Evolutionary conservation across 2,113 vertebrate species (phyloP).

Genomic region (Nicator chloris): DNA sequence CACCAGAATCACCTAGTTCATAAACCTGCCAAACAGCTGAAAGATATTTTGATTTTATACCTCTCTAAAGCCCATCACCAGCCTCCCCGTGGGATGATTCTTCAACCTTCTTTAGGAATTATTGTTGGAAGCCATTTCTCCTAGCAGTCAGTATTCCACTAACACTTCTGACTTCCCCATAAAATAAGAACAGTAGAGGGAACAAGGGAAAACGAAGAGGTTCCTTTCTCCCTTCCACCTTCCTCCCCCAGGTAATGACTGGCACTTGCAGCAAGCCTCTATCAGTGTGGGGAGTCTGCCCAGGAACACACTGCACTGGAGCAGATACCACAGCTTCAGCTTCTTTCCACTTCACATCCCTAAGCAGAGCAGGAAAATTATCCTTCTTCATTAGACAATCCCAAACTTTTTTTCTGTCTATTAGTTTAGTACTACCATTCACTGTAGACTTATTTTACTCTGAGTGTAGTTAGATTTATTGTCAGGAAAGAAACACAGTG

Average conservation of each 20-base stretch:
- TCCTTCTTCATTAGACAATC: neutral
- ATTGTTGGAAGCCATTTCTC: neutral
- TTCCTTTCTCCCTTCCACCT: neutral
- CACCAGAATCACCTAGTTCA: neutral
- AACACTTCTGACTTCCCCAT: neutral
- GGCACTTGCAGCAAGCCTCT: neutral
- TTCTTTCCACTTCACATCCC: neutral
- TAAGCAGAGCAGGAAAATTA: neutral
- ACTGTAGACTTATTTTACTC: neutral
- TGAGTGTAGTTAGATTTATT: neutral
- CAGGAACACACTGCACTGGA: neutral
- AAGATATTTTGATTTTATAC: neutral
- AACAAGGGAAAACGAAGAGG: neutral
- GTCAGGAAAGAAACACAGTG: neutral
- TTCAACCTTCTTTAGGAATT: neutral
- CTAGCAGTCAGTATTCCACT: neutral
- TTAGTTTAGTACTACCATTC: neutral
- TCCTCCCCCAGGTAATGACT: neutral
- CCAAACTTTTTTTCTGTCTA: neutral
- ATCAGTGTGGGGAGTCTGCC: neutral
- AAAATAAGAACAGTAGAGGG: neutral
- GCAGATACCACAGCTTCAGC: neutral
- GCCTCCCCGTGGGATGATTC: neutral
- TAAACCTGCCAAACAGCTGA: neutral
- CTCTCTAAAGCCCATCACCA: neutral